These are phyloP conservation scores for Caenorhabditis afra DNA, from an alignment of 2,888 invertebrate species.

Conservation along the genomic window DNA sequence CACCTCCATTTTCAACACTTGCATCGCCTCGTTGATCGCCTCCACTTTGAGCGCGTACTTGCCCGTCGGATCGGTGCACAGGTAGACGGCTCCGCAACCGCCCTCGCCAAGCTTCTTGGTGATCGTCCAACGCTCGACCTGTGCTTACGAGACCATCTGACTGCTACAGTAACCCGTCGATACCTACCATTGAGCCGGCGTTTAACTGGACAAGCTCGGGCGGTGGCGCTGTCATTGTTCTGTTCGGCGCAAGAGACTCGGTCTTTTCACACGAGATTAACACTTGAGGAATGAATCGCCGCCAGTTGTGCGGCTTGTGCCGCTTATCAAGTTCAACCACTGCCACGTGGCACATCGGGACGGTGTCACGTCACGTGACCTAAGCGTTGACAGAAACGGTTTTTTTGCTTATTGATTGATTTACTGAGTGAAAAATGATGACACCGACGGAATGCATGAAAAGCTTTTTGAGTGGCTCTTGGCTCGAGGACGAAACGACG, in stretches of 20 bases:
- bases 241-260: too few species aligned
- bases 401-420: too few species aligned
- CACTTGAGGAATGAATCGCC: too few species aligned
- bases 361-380: too few species aligned
- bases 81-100: conserved; percentile 77
- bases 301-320: too few species aligned
- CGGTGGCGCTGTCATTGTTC: conserved; percentile 53
- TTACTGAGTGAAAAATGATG: too few species aligned
- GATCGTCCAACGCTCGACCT: conserved; percentile 76
- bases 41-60: conserved; percentile 76
- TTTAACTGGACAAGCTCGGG: conserved; percentile 72
- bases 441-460: conserved; percentile 29
- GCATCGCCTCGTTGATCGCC: conserved; percentile 73
- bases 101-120: conserved; percentile 77
- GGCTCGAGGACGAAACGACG: too few species aligned
- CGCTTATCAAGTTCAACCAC: too few species aligned
- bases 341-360: too few species aligned
- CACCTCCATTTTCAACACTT: conserved; percentile 79
- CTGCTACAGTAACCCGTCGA: background rate
- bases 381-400: too few species aligned
- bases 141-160: background rate
- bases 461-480: conserved; percentile 13
- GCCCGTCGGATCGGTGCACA: conserved; percentile 69
- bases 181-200: conserved; percentile 64
- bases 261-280: too few species aligned